Evolutionary conservation across 1,140 invertebrate genomes (phyloP), one percentile per base, ranked within the genome.

Genomic region (Caenorhabditis elegans): DNA sequence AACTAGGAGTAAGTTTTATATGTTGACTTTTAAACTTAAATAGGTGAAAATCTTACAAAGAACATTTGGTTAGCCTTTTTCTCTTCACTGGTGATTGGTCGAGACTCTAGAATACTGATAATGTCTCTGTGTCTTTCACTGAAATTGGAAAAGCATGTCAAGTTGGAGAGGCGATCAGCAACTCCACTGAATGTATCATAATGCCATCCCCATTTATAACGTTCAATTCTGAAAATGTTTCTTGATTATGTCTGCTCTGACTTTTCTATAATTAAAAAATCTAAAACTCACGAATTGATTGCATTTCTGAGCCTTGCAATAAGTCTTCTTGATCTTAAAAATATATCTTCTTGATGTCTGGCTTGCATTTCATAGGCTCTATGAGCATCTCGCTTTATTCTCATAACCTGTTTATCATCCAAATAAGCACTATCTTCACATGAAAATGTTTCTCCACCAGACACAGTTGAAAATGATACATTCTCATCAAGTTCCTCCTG

Each of bases 281-380:
- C 19, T 15, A 48, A 26, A n/a, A 83, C 75, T 31, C 55, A 89
- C 87, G 84, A 80, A 10, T 79, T 39, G 19, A 87, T 78, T 43
- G 85, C 87, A 76, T 76, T 65, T 34, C 83, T 82, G 17, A 89
- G 31, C 24, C 84, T 51, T 36, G 47, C 48, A 48, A 90, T 89
- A 28, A 89, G 49, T 46, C 87, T 76, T 53, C 87, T 86, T 0
- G 86, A 89, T 83, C 89, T 82, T 11, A 89, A 31, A 26, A 86
- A 80, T 75, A 89, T 88, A 60, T 89, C 89, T 60, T 90, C 88
- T 75, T 89, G 88, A 82, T 86, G 89, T 53, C 87, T 78, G 15
- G 87, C 51, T 48, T 90, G 88, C 60, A 88, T 90, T 77, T 89
- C 88, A 75, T 84, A 90, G 3, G 88, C 88, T 48, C 80, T 46